Evolutionary conservation across 2,797 vertebrate genomes (phyloP), one percentile per base, ranked within the genome.

Genomic region (Leptoclinus maculatus): DNA sequence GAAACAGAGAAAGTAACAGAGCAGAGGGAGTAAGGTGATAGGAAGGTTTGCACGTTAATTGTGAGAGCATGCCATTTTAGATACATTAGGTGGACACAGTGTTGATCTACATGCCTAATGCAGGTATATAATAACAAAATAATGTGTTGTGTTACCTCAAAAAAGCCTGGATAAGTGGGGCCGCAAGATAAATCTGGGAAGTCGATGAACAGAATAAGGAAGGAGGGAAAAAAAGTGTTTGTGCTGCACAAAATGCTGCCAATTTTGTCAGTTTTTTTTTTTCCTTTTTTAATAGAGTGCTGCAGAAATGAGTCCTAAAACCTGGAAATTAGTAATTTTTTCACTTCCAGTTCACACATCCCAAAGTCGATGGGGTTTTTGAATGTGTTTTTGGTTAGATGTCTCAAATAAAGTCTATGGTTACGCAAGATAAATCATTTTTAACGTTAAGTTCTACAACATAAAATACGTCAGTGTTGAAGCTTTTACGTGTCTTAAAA

Each of bases 1-100:
- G 23, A 63, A 73, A 70, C 14, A 58, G 27, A 43, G 19, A 67
- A 51, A 47, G 11, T 56, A 51, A 45, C 25, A 39, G 51, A 59
- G 41, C 27, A n/a, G 19, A 29, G 39, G 25, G 23, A 51, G 67
- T 6, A 43, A 8, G 16, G 25, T 12, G 3, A 39, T 21, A 7
- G 32, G 43, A 19, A 29, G 9, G 4, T 25, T 45, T 36, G 17
- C 27, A 14, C 1, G 1, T 10, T 8, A 13, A 27, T 16, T 21
- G 17, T 14, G 39, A 49, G 56, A 45, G n/a, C 17, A 9, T 8
- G 19, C 1, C 7, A 11, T 27, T 36, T 56, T 36, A 27, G 34
- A 57, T 12, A 2, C 1, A 36, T 23, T 38, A 16, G 8, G 43
- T 66, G 7, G 53, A 38, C 13, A 43, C 9, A 34, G 17, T 2